Evolutionary conservation across 2,797 vertebrate genomes (phyloP), one percentile per base, ranked within the genome.

Genomic region (Catharus ustulatus): DNA sequence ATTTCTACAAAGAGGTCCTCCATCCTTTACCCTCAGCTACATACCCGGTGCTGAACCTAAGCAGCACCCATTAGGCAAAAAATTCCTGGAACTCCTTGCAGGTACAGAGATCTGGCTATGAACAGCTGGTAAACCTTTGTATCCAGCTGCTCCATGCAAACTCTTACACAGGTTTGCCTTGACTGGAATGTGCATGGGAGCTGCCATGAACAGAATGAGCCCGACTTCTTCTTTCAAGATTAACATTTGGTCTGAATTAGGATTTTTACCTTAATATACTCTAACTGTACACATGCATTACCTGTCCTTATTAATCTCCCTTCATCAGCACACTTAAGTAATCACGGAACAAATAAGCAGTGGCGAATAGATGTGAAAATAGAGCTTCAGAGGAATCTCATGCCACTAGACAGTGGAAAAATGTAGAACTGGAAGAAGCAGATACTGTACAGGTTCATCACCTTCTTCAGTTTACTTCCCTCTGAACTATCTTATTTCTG

Each of bases 21-120:
- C 0, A 0, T 43, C 43, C 30, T 67, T n/a, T 52, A 19, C 46
- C n/a, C 22, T 61, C 2, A 0, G 17, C 55, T 67, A 11, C 15
- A 7, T 4, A 61, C 27, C 49, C 69, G 52, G 40, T 4, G 1
- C 52, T 49, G 17, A 92, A 77, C 30, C 61, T 22, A 29, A 84
- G 34, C 42, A 82, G 75, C 1, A 6, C 8, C 46, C 24, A 11
- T 5, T 4, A n/a, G 55, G n/a, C 14, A 72, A 75, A 80, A 52
- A 74, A 43, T 24, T 38, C 21, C 5, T 0, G 9, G 13, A 15
- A 34, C 5, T 59, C 12, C 51, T 40, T 46, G 23, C 9, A 84
- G 51, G 40, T 48, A 49, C 13, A 26, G 78, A 71, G 64, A 55
- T 40, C 30, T 40, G 43, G 23, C 71, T 62, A 8, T 15, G 45